These are phyloP conservation scores for Calameuta idolon DNA, from an alignment of 2,888 invertebrate species.

Conservation along the genomic window DNA sequence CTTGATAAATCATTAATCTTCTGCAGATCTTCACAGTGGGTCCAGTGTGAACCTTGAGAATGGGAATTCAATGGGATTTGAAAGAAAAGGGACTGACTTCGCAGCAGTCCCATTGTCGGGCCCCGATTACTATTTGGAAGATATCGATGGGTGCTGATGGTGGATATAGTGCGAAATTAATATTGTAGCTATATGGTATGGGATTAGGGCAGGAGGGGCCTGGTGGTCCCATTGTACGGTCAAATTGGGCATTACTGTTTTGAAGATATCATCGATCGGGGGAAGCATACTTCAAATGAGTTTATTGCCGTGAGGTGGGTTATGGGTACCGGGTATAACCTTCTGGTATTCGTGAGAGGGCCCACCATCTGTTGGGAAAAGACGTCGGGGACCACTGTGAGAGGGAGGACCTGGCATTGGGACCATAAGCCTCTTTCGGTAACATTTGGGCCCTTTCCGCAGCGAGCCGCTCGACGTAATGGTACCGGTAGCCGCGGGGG, in stretches of 20 bases:
- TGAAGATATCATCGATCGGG: slow-evolving; percentile 39
- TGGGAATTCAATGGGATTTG: background rate
- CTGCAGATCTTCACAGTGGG: background rate
- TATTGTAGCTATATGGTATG: background rate
- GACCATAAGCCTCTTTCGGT: slow-evolving; percentile 12
- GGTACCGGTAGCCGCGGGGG: slow-evolving; percentile 48
- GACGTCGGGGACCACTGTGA: slow-evolving; percentile 4
- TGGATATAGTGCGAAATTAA: background rate
- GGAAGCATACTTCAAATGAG: slow-evolving; percentile 25
- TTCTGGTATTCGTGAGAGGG: slow-evolving; percentile 15
- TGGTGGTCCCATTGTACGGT: slow-evolving; percentile 36
- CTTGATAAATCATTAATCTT: background rate
- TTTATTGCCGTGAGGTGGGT: slow-evolving; percentile 21
- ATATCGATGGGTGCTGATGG: slow-evolving; percentile 18
- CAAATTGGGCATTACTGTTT: slow-evolving; percentile 44
- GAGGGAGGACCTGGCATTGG: slow-evolving; percentile 4
- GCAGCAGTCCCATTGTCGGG: slow-evolving; percentile 4
- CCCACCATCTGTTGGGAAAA: slow-evolving; percentile 1
- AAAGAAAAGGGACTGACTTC: background rate
- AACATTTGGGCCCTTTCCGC: slow-evolving; percentile 6
- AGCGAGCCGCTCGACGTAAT: slow-evolving; percentile 30
- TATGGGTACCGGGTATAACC: slow-evolving; percentile 20
- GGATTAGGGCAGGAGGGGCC: slow-evolving; percentile 15
- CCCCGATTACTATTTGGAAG: slow-evolving; percentile 21
- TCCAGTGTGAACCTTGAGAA: background rate